A percentile compares a stretch with the other conserved stretches of the same genome.
Conservation (phyloP, 1,140 invertebrate genomes). For the Lasioglossum baleicum region DNA sequence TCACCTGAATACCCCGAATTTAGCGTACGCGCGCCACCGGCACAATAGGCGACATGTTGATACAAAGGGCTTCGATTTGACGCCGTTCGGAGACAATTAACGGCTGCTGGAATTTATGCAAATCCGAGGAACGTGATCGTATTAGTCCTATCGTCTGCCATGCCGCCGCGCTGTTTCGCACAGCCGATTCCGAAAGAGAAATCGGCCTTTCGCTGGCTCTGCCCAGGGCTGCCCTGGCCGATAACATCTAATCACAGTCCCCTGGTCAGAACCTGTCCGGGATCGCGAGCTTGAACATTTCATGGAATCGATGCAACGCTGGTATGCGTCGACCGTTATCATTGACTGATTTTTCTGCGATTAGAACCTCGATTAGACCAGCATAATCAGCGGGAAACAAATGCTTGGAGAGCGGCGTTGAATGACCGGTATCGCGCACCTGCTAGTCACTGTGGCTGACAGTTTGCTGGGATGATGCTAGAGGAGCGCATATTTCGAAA, state of each 20-base stretch:
- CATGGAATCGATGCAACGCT: background rate
- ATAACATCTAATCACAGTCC: background rate
- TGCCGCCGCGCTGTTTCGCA: background rate
- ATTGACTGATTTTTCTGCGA: too few relatives aligned
- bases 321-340: too few relatives aligned
- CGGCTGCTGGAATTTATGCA: constrained; percentile 37
- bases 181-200: constrained; percentile 5
- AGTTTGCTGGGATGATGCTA: too few relatives aligned
- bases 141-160: background rate
- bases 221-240: background rate
- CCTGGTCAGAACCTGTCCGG: background rate
- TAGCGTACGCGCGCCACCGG: constrained; percentile 6
- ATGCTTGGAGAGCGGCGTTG: too few relatives aligned
- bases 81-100: constrained; percentile 54
- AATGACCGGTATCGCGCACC: too few relatives aligned
- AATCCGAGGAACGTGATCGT: constrained; percentile 28
- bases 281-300: too few relatives aligned
- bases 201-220: background rate
- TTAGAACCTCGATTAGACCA: too few relatives aligned
- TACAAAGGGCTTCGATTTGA: constrained; percentile 57
- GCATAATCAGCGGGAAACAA: too few relatives aligned
- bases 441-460: too few relatives aligned
- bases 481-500: too few relatives aligned
- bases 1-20: constrained; percentile 40
- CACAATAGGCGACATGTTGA: constrained; percentile 43